Evolutionary conservation across 2,888 invertebrate genomes (phyloP), one percentile per base, ranked within the genome.

Genomic region (Nomada hirtipes): DNA sequence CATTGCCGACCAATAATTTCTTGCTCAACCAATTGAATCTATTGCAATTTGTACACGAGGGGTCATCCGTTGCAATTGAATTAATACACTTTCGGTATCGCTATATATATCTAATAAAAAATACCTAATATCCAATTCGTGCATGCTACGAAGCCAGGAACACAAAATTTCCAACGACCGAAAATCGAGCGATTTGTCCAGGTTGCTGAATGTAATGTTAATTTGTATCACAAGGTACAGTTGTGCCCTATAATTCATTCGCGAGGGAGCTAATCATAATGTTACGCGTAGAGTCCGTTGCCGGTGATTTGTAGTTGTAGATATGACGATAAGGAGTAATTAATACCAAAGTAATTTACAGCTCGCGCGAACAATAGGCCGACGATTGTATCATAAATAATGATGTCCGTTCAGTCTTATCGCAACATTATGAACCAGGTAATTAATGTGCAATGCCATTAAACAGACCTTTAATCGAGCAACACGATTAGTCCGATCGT

Each of bases 251-350:
- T 61, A 69, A 72, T 61, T 82, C 83, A 76, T 89, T 87, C 82
- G 75, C 69, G 50, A 63, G 53, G 26, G n/a, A 36, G 61, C 60
- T 86, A 86, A 89, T 89, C 82, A 78, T 67, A 72, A 75, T 47
- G 64, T 68, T 79, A 29, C 15, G n/a, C 47, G 44, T 15, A 4
- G n/a, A 75, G 63, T 63, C 64, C 73, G 57, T 74, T 76, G 82
- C 82, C 61, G 67, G 26, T 57, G 63, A 68, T 50, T 72, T 36
- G 15, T 52, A 50, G 44, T n/a, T 44, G 52, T 44, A 4, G 2
- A 47, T 47, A 57, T 52, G 36, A 79, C 87, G 80, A 83, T 68
- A 68, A 42, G 23, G n/a, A 65, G 70, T 57, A 73, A 79, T 83
- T 82, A 68, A 50, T 47, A 52, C 10, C n/a, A 29, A 59, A 50